Conservation (phyloP, 1,140 invertebrate genomes). For the Asobara japonica region DNA sequence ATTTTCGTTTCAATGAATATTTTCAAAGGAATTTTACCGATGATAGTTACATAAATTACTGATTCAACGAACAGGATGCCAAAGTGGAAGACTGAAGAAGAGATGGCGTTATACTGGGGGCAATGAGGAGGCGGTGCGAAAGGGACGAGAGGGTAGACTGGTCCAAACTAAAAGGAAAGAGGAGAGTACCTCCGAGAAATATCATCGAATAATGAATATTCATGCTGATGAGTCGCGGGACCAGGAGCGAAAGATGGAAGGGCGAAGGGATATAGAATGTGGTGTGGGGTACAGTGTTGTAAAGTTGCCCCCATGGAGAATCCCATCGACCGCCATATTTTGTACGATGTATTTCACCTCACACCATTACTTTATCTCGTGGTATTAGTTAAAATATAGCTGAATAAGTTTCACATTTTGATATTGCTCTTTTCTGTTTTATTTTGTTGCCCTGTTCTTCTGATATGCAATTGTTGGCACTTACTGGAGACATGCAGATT, state of each 20-base stretch:
- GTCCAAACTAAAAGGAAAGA: constrained; percentile 15
- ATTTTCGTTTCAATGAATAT: neutral
- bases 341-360: constrained; percentile 58
- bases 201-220: constrained; percentile 69
- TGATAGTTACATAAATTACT: constrained; percentile 64
- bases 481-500: neutral
- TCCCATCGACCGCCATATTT: constrained; percentile 64
- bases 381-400: constrained; percentile 6
- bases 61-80: constrained; percentile 45
- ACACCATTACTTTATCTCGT: constrained; percentile 34
- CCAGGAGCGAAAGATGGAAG: constrained; percentile 55
- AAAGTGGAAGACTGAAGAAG: constrained; percentile 25
- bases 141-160: constrained; percentile 15
- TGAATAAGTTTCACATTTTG: neutral
- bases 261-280: constrained; percentile 34
- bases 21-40: constrained; percentile 38
- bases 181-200: constrained; percentile 59
- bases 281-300: constrained; percentile 41
- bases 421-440: neutral
- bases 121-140: constrained; percentile 36
- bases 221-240: constrained; percentile 65
- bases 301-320: constrained; percentile 64
- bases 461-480: neutral
- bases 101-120: constrained; percentile 32
- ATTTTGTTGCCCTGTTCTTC: neutral